These are phyloP conservation scores for Panthera tigris DNA, from an alignment of 2,113 vertebrate species.

Conservation along the genomic window DNA sequence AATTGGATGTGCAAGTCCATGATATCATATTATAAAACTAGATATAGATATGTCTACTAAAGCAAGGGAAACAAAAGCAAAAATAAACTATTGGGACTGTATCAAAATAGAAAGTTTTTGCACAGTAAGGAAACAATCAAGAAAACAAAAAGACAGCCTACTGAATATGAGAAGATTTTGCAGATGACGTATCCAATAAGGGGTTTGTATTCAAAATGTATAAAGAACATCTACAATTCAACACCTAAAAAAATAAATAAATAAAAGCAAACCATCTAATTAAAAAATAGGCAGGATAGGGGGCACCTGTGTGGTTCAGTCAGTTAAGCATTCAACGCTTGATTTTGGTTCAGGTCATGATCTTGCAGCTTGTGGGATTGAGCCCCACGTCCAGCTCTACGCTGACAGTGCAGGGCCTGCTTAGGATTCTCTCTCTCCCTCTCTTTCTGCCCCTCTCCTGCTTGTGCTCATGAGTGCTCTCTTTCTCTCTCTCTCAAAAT, in stretches of 20 bases:
- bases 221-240: background rate
- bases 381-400: too few species aligned
- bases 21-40: background rate
- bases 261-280: background rate
- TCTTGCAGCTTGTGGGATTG: too few species aligned
- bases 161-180: background rate
- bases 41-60: background rate
- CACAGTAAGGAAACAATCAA: background rate
- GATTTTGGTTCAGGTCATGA: too few species aligned
- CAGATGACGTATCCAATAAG: background rate
- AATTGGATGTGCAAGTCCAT: background rate
- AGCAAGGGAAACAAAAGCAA: background rate
- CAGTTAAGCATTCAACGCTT: too few species aligned
- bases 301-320: too few species aligned
- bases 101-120: background rate
- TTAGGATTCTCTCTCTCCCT: too few species aligned
- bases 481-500: too few species aligned
- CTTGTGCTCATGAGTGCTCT: too few species aligned
- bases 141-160: background rate
- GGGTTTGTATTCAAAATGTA: background rate
- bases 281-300: background rate
- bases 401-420: too few species aligned
- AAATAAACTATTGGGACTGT: background rate
- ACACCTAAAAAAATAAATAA: background rate
- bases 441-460: too few species aligned